Percentiles rank a stretch among this genome's conserved stretches.
These are phyloP conservation scores for Platalea minor DNA, from an alignment of 2,797 vertebrate genomes.

Conservation along the genomic window DNA sequence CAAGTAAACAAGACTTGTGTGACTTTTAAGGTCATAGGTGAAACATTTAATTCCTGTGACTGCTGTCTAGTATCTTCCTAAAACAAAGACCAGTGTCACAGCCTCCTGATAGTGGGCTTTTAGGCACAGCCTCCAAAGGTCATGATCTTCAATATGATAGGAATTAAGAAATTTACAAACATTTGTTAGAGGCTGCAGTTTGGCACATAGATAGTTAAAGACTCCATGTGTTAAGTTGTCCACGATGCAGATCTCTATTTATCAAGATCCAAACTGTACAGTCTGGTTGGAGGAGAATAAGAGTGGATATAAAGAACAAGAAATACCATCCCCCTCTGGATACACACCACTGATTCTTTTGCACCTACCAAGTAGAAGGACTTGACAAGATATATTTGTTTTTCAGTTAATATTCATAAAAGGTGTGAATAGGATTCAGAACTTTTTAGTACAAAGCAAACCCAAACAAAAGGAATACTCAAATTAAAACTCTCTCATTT, in stretches of 20 bases:
- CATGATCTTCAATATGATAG: neutral
- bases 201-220: conserved; percentile 5
- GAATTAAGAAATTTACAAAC: neutral
- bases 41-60: neutral
- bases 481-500: conserved; percentile 67
- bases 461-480: conserved; percentile 71
- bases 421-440: conserved; percentile 74
- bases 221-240: conserved; percentile 32
- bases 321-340: conserved; percentile 57
- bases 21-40: neutral
- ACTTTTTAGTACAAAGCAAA: conserved; percentile 75
- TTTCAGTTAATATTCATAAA: conserved; percentile 72
- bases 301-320: conserved; percentile 32
- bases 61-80: neutral
- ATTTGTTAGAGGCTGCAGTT: neutral
- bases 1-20: neutral
- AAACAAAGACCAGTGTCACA: neutral
- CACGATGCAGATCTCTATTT: conserved; percentile 47
- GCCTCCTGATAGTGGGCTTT: neutral
- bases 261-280: conserved; percentile 50
- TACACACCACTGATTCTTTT: conserved; percentile 56
- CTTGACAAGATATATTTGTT: conserved; percentile 73
- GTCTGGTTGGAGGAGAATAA: conserved; percentile 32
- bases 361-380: conserved; percentile 53
- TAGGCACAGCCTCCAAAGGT: neutral